Evolutionary conservation across 2,113 vertebrate genomes (phyloP).

Genomic region (Coryphaenoides rupestris): DNA sequence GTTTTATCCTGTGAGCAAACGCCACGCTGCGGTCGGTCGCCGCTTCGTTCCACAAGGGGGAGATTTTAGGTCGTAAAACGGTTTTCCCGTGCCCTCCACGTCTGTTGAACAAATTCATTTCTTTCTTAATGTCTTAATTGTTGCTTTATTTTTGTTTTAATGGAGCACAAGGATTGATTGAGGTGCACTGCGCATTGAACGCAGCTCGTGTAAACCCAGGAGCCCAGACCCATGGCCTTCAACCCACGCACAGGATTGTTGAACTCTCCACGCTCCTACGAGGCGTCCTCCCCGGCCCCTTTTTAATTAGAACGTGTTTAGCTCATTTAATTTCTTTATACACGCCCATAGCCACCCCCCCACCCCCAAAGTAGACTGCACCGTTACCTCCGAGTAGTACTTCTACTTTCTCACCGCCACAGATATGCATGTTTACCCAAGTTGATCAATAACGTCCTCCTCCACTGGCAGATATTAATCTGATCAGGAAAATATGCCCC

Average conservation of each 20-base stretch:
- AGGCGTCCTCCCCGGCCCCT: constrained; percentile 19
- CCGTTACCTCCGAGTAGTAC: not conserved
- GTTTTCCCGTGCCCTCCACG: constrained; percentile 16
- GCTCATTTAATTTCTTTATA: constrained; percentile 11
- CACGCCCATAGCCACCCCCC: not conserved
- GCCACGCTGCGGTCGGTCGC: constrained; percentile 7
- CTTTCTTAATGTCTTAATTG: constrained; percentile 32
- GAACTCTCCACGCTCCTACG: constrained; percentile 45
- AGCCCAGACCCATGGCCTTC: too few species aligned
- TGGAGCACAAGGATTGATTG: not conserved
- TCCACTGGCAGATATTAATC: constrained; percentile 41
- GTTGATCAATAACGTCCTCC: constrained; percentile 38
- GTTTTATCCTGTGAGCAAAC: constrained; percentile 29
- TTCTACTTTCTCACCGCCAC: constrained; percentile 11
- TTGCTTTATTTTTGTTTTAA: constrained; percentile 3
- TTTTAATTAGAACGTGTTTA: constrained; percentile 16
- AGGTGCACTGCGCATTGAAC: too few species aligned
- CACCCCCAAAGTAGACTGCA: not conserved
- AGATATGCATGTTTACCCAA: constrained; percentile 48
- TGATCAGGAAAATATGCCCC: constrained; percentile 43
- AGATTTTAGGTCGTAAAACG: constrained; percentile 53
- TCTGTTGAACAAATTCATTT: constrained; percentile 20
- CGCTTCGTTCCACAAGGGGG: constrained; percentile 42
- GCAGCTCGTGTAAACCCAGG: too few species aligned
- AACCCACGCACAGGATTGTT: constrained; percentile 16